These are phyloP conservation scores for Tyria jacobaeae DNA, from an alignment of 2,888 invertebrate species.

Conservation along the genomic window DNA sequence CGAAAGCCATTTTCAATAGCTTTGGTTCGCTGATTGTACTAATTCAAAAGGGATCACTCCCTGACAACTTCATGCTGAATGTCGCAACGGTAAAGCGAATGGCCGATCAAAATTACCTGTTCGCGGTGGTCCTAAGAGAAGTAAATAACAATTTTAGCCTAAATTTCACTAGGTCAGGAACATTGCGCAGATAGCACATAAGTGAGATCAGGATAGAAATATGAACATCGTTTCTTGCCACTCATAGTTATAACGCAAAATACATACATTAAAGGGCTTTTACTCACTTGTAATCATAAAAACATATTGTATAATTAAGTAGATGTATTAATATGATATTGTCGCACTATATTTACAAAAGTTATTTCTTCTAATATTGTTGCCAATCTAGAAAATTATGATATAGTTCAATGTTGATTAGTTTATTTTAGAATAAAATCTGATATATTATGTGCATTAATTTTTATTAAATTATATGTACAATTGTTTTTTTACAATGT, in stretches of 20 bases:
- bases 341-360: not conserved
- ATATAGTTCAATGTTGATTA: constrained; percentile 28
- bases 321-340: too few species aligned
- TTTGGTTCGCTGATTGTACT: too few species aligned
- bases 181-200: not conserved
- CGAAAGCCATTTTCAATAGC: too few species aligned
- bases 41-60: too few species aligned
- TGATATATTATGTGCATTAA: constrained; percentile 16
- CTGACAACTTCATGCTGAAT: too few species aligned
- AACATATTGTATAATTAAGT: not conserved
- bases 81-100: too few species aligned
- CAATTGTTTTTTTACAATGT: constrained; percentile 49
- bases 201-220: not conserved
- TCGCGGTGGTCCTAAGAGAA: too few species aligned
- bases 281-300: not conserved
- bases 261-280: not conserved
- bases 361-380: constrained; percentile 20
- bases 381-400: constrained; percentile 23
- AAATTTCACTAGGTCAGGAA: not conserved
- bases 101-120: too few species aligned
- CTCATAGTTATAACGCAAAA: not conserved
- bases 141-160: too few species aligned
- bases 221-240: not conserved
- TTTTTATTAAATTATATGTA: constrained; percentile 43
- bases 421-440: constrained; percentile 20